phyloP scores from a whole-genome alignment of 1,140 invertebrate species.

The Euwallacea fornicatus region DNA sequence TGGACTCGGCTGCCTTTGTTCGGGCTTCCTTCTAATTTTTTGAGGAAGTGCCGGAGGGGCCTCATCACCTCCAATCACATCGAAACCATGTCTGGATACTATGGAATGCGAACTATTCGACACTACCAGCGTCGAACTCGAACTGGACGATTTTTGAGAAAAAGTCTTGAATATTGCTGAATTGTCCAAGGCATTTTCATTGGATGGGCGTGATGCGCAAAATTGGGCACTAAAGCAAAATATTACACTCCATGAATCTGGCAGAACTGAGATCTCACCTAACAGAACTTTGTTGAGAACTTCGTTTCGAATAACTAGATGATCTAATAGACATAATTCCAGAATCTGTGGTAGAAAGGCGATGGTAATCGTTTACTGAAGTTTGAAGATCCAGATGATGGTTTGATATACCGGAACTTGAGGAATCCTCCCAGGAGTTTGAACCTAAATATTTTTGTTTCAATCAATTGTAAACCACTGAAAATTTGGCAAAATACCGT shows the following conservation, averaged over 20 bases:
- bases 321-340: slow-evolving; percentile 70
- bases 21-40: slow-evolving; percentile 61
- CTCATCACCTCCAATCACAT: slow-evolving; percentile 46
- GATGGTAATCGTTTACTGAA: slow-evolving; percentile 47
- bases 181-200: slow-evolving; percentile 21
- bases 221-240: slow-evolving; percentile 33
- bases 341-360: slow-evolving; percentile 59
- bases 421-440: slow-evolving; percentile 48
- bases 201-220: slow-evolving; percentile 24
- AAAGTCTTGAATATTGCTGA: slow-evolving; percentile 23
- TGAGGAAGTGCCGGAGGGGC: slow-evolving; percentile 68
- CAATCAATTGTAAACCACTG: neutral
- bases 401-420: slow-evolving; percentile 46
- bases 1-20: slow-evolving; percentile 65
- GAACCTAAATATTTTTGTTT: slow-evolving; percentile 35
- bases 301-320: slow-evolving; percentile 62
- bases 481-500: slow-evolving; percentile 37
- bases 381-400: slow-evolving; percentile 44
- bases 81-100: slow-evolving; percentile 16
- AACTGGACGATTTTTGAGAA: slow-evolving; percentile 37
- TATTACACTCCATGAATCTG: neutral
- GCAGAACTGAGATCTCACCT: slow-evolving; percentile 41
- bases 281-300: slow-evolving; percentile 60
- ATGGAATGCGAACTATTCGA: slow-evolving; percentile 34
- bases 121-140: slow-evolving; percentile 43